Percentiles rank a stretch among this genome's conserved stretches.
Evolutionary conservation across 1,140 invertebrate genomes (phyloP).

Genomic region (Temnothorax nylanderi): DNA sequence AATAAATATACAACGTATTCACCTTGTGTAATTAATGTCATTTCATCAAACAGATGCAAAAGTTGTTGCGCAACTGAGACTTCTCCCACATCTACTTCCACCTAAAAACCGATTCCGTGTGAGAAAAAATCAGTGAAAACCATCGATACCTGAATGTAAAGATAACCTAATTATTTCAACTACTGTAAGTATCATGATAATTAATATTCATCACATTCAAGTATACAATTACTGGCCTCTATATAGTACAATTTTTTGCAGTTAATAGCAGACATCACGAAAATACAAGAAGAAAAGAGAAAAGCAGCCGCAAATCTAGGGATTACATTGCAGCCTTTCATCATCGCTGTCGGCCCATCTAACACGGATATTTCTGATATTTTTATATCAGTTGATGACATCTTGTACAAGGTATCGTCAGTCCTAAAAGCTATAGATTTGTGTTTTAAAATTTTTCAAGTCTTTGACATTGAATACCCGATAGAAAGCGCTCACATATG

Average conservation of each 20-base stretch:
- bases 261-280: constrained; percentile 14
- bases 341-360: background rate
- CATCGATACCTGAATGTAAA: constrained; percentile 13
- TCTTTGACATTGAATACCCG: background rate
- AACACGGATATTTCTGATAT: constrained; percentile 1
- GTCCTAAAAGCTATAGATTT: background rate
- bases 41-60: background rate
- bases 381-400: constrained; percentile 12
- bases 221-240: background rate
- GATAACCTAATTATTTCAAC: constrained; percentile 7
- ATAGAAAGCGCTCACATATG: background rate
- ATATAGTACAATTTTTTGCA: background rate
- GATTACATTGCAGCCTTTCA: constrained; percentile 1
- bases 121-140: background rate
- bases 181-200: constrained; percentile 2
- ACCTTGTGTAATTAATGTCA: background rate
- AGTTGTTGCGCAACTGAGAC: background rate
- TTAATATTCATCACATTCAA: background rate
- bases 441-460: constrained; percentile 5
- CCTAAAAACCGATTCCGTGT: background rate
- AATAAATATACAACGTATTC: background rate
- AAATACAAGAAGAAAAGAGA: background rate
- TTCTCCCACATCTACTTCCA: background rate
- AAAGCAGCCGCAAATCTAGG: background rate
- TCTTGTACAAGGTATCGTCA: background rate